Conservation (phyloP, 2,888 invertebrate genomes). For the Cactoblastis cactorum region DNA sequence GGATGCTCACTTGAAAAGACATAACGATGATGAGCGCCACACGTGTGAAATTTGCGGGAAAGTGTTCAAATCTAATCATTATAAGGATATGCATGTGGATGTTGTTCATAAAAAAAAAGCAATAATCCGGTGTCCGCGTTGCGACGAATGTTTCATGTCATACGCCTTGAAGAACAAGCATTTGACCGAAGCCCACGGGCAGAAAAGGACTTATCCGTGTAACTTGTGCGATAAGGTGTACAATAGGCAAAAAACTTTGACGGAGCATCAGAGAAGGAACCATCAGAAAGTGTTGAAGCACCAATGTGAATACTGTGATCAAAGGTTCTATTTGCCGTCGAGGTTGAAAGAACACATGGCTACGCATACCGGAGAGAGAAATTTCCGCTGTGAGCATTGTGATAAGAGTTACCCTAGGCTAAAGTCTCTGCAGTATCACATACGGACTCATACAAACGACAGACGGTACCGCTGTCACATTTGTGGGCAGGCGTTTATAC, state of each 20-base stretch:
- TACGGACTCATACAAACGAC: constrained; percentile 80
- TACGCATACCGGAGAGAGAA: constrained; percentile 75
- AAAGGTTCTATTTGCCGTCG: constrained; percentile 70
- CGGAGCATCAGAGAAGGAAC: constrained; percentile 63
- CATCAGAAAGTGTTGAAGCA: constrained; percentile 71
- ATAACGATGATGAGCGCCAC: constrained; percentile 71
- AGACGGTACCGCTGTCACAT: constrained; percentile 76
- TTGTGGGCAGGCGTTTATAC: constrained; percentile 79
- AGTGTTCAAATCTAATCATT: constrained; percentile 66
- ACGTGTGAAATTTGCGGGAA: constrained; percentile 75
- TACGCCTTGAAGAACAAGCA: constrained; percentile 66
- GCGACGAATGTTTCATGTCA: constrained; percentile 70
- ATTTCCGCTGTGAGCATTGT: constrained; percentile 79
- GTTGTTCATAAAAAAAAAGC: constrained; percentile 69
- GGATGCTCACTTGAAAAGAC: constrained; percentile 67
- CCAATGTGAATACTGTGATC: constrained; percentile 76
- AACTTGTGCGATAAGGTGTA: constrained; percentile 71
- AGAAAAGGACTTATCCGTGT: constrained; percentile 65
- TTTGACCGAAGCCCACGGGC: constrained; percentile 64
- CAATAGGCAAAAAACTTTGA: constrained; percentile 63
- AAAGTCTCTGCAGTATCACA: constrained; percentile 80
- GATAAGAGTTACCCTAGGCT: constrained; percentile 80
- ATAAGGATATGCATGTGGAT: constrained; percentile 70
- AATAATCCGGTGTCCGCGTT: constrained; percentile 61
- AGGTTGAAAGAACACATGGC: constrained; percentile 73